These are phyloP conservation scores for Acrobasis repandana DNA, from an alignment of 2,888 invertebrate species.

Conservation along the genomic window DNA sequence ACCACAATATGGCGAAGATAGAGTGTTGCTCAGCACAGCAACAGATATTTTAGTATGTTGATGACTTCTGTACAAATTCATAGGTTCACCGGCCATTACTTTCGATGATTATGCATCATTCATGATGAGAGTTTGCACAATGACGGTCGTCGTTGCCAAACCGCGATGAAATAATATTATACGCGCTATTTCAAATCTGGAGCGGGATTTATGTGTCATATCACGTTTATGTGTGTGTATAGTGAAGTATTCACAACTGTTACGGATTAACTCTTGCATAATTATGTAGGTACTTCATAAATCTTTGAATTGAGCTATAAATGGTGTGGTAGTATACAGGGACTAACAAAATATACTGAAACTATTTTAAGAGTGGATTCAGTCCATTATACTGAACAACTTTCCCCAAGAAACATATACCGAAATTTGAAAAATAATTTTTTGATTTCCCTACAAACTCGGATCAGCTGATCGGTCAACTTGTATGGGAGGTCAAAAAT, in stretches of 20 bases:
- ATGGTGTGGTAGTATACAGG: not conserved
- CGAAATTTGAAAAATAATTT: too few species aligned
- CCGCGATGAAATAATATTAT: constrained; percentile 45
- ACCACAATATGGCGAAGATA: too few species aligned
- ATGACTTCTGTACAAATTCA: not conserved
- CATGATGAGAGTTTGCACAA: constrained; percentile 48
- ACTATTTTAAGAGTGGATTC: too few species aligned
- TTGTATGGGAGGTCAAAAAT: too few species aligned
- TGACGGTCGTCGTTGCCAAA: constrained; percentile 49
- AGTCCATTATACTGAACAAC: too few species aligned
- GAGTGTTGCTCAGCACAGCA: too few species aligned
- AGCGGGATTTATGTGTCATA: constrained; percentile 42
- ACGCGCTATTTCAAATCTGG: constrained; percentile 56
- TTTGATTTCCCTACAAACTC: too few species aligned
- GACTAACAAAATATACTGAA: too few species aligned
- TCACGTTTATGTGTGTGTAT: constrained; percentile 27
- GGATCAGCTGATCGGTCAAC: too few species aligned
- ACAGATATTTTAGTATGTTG: not conserved
- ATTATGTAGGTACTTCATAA: constrained; percentile 3
- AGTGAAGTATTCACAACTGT: constrained; percentile 20
- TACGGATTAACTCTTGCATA: constrained; percentile 15
- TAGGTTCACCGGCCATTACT: constrained; percentile 27
- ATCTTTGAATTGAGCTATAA: not conserved
- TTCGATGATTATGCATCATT: constrained; percentile 39
- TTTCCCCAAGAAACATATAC: too few species aligned